Evolutionary conservation across 2,888 invertebrate genomes (phyloP), one percentile per base, ranked within the genome.

Genomic region (Diaperis boleti): DNA sequence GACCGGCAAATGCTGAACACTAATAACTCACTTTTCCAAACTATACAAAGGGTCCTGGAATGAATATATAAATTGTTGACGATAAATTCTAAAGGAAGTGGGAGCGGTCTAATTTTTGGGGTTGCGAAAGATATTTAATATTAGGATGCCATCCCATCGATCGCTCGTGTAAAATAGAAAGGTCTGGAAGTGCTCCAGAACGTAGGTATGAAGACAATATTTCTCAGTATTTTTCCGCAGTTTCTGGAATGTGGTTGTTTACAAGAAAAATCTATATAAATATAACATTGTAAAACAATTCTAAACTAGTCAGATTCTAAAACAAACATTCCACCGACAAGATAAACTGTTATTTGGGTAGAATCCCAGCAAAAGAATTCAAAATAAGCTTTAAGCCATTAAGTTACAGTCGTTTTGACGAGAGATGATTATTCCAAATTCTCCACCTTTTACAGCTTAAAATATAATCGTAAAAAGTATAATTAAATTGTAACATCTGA

Each of bases 291-390:
- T 63, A 63, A 59, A 64, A 55, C 45, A 44, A 59, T 59, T 54
- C 26, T 42, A 6, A 6, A 59, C 13, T 10, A 50, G 31, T 13
- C 31, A 56, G 39, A 56, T 39, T 56, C 42, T 42, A 55, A n/a
- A 64, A 56, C 49, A 56, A 57, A 55, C 59, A 60, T 60, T 60
- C 64, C 49, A 49, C 13, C 22, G 59, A 49, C 35, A 60, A 64
- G 64, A 64, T 37, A 64, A 60, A 64, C 60, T 54, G 31, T 49
- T 60, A 60, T 64, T 64, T 55, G 41, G 42, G 60, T 45, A 26
- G 54, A 55, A 55, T 54, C 35, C 13, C 55, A 64, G 55, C 49
- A 41, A 52, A 59, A 55, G 64, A 64, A 64, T 64, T 50, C 60
- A 60, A 64, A 64, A 64, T 54, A 63, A 59, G 45, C 61, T 29